phyloP scores from a whole-genome alignment of 2,113 vertebrate species.

The Zosterops lateralis region DNA sequence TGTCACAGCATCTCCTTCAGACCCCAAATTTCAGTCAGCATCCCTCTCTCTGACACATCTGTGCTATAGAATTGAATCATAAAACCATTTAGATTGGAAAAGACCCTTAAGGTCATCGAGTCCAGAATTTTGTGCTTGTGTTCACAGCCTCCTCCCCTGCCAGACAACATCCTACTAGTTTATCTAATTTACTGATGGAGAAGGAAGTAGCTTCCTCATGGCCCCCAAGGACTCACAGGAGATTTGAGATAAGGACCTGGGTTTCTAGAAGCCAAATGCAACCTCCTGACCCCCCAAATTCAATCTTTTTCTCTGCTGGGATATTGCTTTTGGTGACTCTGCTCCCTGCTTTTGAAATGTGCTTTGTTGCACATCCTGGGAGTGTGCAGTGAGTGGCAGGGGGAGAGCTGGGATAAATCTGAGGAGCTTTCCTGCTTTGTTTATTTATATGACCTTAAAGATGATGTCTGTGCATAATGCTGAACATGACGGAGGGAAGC shows the following conservation, averaged over 20 bases:
- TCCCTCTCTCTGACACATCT: background rate
- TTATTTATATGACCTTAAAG: slow-evolving; percentile 56
- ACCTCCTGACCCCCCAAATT: background rate
- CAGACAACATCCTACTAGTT: background rate
- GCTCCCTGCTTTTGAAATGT: background rate
- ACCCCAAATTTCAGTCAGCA: background rate
- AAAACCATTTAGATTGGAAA: background rate
- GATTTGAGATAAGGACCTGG: background rate
- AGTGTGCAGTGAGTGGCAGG: background rate
- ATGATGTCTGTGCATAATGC: background rate
- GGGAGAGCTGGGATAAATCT: background rate
- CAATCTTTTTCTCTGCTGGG: background rate
- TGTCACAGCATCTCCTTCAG: background rate
- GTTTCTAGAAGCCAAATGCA: background rate
- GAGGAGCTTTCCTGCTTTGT: slow-evolving; percentile 2
- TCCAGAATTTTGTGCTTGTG: background rate
- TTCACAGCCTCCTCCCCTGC: background rate
- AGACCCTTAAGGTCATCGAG: background rate
- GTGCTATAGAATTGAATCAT: background rate
- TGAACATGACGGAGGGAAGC: slow-evolving; percentile 28
- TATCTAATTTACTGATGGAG: background rate
- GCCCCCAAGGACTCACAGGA: background rate
- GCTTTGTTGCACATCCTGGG: background rate
- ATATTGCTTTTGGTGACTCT: background rate
- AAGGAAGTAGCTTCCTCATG: background rate